These are phyloP conservation scores for Xenopus tropicalis DNA, from an alignment of 2,113 vertebrate genomes.

Conservation along the genomic window UCB_Xtro_10.0 CM004452.2:51541001-51541500, in stretches of 20 bases:
- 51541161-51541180: conserved; percentile 97
- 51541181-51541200: conserved; percentile 95
- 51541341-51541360: conserved; percentile 88
- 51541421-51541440: conserved; percentile 94
- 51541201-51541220: conserved; percentile 98
- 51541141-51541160: conserved; percentile 98
- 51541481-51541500: conserved; percentile 97
- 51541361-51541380: conserved; percentile 87
- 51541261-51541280: conserved; percentile 54
- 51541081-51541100: conserved; percentile 54
- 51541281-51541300: conserved; percentile 75
- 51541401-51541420: conserved; percentile 87
- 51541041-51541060: conserved; percentile 91
- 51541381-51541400: conserved; percentile 81
- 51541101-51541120: conserved; percentile 68
- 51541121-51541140: conserved; percentile 96
- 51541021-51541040: conserved; percentile 78
- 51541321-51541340: conserved; percentile 99
- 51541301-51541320: conserved; percentile 85
- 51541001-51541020: conserved; percentile 89
- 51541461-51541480: conserved; percentile 99
- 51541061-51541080: conserved; percentile 88
- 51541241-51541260: conserved; percentile 18
- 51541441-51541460: conserved; percentile 95
- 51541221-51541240: conserved; percentile 83